phyloP scores from a whole-genome alignment of 2,113 vertebrate species.

The Zosterops borbonicus region DNA sequence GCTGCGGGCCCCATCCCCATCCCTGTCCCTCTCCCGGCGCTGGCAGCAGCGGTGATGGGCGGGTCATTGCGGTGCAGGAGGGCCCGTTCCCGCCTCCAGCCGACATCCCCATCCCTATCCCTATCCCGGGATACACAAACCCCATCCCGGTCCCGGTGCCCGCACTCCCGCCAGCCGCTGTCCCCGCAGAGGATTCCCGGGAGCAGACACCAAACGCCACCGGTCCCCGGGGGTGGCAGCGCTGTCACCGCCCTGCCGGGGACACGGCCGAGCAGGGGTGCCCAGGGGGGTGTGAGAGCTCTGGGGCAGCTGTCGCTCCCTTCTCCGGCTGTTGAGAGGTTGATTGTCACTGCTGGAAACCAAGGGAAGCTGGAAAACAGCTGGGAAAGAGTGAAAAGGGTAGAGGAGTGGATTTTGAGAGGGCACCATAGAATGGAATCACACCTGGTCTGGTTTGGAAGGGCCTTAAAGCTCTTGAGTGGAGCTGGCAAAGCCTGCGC shows the following conservation, averaged over 20 bases:
- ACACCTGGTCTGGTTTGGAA: background rate
- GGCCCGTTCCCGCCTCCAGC: fast-evolving
- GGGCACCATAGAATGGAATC: background rate
- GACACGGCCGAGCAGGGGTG: fast-evolving
- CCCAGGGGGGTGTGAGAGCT: fast-evolving
- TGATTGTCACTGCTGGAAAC: background rate
- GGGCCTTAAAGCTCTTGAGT: background rate
- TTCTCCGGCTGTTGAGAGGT: background rate
- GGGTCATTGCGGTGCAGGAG: background rate
- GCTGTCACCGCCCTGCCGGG: background rate
- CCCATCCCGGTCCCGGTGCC: too few relatives aligned
- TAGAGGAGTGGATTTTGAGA: background rate
- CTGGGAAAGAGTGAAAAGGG: background rate
- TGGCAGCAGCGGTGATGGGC: background rate
- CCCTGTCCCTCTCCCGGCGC: background rate
- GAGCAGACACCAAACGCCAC: background rate
- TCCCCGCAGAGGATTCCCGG: too few relatives aligned
- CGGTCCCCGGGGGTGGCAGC: too few relatives aligned
- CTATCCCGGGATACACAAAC: background rate
- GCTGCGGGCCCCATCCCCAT: background rate
- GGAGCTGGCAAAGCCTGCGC: background rate
- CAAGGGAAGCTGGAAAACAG: background rate
- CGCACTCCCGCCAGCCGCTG: too few relatives aligned
- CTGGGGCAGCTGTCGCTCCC: fast-evolving
- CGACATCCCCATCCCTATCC: background rate